These are phyloP conservation scores for Prunella fulvescens DNA, from an alignment of 2,113 vertebrate genomes.

Conservation along the genomic window DNA sequence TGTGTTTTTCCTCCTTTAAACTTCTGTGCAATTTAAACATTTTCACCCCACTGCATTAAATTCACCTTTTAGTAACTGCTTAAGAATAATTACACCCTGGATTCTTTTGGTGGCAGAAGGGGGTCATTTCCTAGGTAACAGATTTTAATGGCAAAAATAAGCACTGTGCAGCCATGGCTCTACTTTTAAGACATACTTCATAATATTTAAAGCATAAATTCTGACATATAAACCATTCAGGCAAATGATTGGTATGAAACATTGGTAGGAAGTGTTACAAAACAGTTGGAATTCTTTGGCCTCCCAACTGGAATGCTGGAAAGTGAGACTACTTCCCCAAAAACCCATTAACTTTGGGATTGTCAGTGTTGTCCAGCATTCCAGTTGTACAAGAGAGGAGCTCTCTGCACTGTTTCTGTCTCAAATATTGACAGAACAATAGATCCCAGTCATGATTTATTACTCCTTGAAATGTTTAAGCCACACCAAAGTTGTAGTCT, in stretches of 20 bases:
- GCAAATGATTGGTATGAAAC: background rate
- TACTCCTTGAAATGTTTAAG: background rate
- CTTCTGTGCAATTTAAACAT: background rate
- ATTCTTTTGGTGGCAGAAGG: background rate
- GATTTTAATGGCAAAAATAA: background rate
- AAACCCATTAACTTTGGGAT: background rate
- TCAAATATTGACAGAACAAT: background rate
- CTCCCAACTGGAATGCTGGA: background rate
- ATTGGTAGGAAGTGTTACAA: background rate
- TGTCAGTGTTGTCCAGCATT: background rate
- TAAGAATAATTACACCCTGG: background rate
- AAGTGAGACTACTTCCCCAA: background rate
- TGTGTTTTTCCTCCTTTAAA: background rate
- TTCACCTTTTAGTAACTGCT: slow-evolving; percentile 7
- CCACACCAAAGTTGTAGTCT: background rate
- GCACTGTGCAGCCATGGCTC: background rate
- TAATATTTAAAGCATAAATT: slow-evolving; percentile 2
- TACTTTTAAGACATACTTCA: background rate
- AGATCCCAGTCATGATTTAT: background rate
- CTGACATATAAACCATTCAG: background rate
- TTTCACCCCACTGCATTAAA: slow-evolving; percentile 1
- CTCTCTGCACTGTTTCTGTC: background rate
- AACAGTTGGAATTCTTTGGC: background rate
- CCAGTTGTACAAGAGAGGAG: background rate
- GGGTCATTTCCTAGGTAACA: slow-evolving; percentile 59